A percentile compares a stretch with the other conserved stretches of the same genome.
phyloP scores from a whole-genome alignment of 2,888 invertebrate genomes.

The Macrophya annulata region DNA sequence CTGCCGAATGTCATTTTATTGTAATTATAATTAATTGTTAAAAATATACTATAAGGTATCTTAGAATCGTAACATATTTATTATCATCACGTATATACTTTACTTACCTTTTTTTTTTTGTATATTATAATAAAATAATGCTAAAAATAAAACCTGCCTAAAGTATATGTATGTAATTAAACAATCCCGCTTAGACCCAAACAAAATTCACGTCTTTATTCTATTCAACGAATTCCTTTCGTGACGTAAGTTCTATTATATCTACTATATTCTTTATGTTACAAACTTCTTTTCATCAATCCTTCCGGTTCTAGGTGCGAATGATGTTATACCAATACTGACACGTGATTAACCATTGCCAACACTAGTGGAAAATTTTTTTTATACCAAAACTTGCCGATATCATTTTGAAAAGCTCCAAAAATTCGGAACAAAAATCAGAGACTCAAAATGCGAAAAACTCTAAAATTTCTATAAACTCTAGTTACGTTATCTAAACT shows the following conservation, averaged over 20 bases:
- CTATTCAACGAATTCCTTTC: not conserved
- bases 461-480: too few species aligned
- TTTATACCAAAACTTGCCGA: not conserved
- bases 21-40: not conserved
- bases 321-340: not conserved
- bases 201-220: conserved; percentile 17
- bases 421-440: too few species aligned
- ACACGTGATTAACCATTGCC: not conserved
- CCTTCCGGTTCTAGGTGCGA: conserved; percentile 30
- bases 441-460: too few species aligned
- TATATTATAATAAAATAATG: not conserved
- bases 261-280: not conserved
- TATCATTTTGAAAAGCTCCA: not conserved
- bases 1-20: not conserved
- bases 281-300: conserved; percentile 1
- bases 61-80: not conserved
- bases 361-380: not conserved
- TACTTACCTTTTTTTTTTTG: not conserved
- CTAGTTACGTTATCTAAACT: not conserved
- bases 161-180: conserved; percentile 8
- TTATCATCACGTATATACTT: not conserved
- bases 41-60: not conserved
- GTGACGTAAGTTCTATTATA: conserved; percentile 14
- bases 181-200: not conserved
- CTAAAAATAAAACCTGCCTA: conserved; percentile 1